Base-by-base conservation (phyloP, 2,888 invertebrate species). In the Drepana falcataria region DNA sequence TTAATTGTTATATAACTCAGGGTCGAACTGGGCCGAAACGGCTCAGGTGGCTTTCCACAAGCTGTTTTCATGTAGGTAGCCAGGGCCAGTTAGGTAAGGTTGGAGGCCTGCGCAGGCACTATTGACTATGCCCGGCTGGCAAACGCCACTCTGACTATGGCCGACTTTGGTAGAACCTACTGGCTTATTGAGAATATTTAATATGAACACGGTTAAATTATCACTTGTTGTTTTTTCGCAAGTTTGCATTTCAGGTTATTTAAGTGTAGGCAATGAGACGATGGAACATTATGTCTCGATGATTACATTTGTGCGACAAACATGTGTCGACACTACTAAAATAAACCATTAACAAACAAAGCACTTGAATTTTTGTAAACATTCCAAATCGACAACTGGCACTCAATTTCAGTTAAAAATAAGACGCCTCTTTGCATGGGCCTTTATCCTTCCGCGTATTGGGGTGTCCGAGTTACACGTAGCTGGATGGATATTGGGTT, bases 291-390 rank as follows among this genome's bases (percentile, higher is more conserved):
- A 58, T 63, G 58, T 58, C 60, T 58, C 63, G 65, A 66, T 62
- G 59, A 70, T 72, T 75, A 69, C 75, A 73, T 76, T 64, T 66
- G 65, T 48, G 40, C 59, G 55, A 52, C 54, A 57, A 56, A 58
- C 69, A 73, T 79, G 76, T 71, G 74, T 82, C 73, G 68, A 69
- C 81, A 79, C 75, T 68, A 73, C 71, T 60, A 77, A 81, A 82
- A 82, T 81, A 79, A 71, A 75, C 66, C 65, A 69, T 72, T 59
- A 64, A 62, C 44, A 69, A 78, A 80, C 73, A 74, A 73, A 73
- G 59, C 75, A 76, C 78, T 75, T 66, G 60, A 67, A 68, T 71
- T 76, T 82, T 82, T 79, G 79, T 79, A 71, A 73, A 67, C 76
- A 77, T 79, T 83, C 80, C 81, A 81, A 81, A 78, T 69, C 63